Evolutionary conservation across 2,888 invertebrate species (phyloP).

Genomic region (Dermolepida albohirtum): DNA sequence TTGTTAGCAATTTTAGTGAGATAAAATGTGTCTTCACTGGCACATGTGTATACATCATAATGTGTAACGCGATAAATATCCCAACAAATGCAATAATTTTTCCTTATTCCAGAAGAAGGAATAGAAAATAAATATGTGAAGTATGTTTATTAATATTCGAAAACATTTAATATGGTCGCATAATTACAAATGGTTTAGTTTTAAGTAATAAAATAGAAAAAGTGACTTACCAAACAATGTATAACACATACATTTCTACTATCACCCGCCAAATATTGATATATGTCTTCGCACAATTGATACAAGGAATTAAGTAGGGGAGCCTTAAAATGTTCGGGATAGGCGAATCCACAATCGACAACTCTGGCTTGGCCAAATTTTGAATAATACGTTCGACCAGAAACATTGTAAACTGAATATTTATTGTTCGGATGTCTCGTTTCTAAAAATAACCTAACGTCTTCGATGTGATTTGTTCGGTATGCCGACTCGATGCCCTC

Average conservation of each 20-base stretch:
- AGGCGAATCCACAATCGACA: conserved; percentile 74
- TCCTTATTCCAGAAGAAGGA: no score
- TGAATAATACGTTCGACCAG: conserved; percentile 68
- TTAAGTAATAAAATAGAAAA: no score
- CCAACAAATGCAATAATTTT: no score
- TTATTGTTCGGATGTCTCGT: conserved; percentile 78
- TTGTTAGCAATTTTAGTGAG: no score
- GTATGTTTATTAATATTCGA: no score
- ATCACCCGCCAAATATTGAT: conserved; percentile 85
- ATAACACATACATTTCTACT: conserved; percentile 86
- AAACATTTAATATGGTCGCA: no score
- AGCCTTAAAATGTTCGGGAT: conserved; percentile 76
- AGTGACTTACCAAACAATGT: conserved; percentile 78
- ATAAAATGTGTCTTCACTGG: no score
- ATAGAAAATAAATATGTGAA: no score
- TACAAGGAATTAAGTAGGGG: conserved; percentile 86
- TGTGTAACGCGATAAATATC: no score
- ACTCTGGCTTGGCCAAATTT: conserved; percentile 72
- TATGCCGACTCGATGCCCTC: conserved; percentile 95
- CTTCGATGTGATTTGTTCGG: conserved; percentile 92
- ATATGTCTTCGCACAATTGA: conserved; percentile 88
- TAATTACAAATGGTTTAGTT: no score
- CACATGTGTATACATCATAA: no score
- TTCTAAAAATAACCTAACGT: conserved; percentile 85
- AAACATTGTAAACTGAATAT: conserved; percentile 88